Percentiles rank a stretch among this genome's conserved stretches.
Conservation (phyloP, 2,113 vertebrate species). For the Scolopax mira region DNA sequence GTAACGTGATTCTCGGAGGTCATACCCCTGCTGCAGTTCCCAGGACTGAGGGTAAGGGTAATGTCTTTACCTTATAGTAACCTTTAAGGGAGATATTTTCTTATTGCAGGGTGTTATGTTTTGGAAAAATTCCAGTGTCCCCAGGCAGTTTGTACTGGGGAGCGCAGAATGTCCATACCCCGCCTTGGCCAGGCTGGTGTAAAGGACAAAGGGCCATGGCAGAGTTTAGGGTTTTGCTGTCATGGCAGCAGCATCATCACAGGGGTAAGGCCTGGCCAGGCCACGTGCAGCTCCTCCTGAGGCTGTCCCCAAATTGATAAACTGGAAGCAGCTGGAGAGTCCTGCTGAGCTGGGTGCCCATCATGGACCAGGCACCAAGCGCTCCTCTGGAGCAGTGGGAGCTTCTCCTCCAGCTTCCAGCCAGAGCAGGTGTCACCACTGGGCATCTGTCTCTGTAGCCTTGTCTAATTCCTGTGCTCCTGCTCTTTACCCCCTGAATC, state of each 20-base stretch:
- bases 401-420: background rate
- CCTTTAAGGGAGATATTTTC: background rate
- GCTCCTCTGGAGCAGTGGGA: background rate
- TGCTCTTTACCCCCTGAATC: background rate
- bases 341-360: background rate
- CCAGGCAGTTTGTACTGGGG: background rate
- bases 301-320: background rate
- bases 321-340: background rate
- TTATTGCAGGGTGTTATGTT: background rate
- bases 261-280: background rate
- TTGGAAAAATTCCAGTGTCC: background rate
- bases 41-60: slow-evolving; percentile 66
- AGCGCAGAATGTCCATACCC: background rate
- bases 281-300: too few species aligned
- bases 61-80: background rate
- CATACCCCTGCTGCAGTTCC: slow-evolving; percentile 23
- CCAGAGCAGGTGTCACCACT: background rate
- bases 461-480: background rate
- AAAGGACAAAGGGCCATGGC: background rate
- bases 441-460: background rate
- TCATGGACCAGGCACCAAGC: rapidly evolving
- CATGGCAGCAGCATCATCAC: background rate
- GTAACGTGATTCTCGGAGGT: slow-evolving; percentile 22
- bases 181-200: background rate
- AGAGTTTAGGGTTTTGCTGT: background rate